phyloP scores from a whole-genome alignment of 2,113 vertebrate species.

The Bos taurus region ARS-UCD2.0 NC_037344.1:42957501-42958000 shows the following conservation, averaged over 20 bases:
- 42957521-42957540: too few species aligned
- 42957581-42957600: too few species aligned
- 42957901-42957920: conserved; percentile 21
- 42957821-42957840: not conserved
- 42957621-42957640: too few species aligned
- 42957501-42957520: too few species aligned
- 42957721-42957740: fast-evolving
- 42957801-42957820: not conserved
- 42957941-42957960: not conserved
- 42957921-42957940: not conserved
- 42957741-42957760: too few species aligned
- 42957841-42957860: not conserved
- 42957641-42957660: too few species aligned
- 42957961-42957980: not conserved
- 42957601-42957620: too few species aligned
- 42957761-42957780: not conserved
- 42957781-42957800: not conserved
- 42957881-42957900: not conserved
- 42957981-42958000: not conserved
- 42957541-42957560: too few species aligned
- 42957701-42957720: too few species aligned
- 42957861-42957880: conserved; percentile 26
- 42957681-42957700: too few species aligned
- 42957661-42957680: too few species aligned
- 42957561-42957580: too few species aligned